Base-by-base conservation (phyloP, 2,113 vertebrate genomes). In the Columbina picui region DNA sequence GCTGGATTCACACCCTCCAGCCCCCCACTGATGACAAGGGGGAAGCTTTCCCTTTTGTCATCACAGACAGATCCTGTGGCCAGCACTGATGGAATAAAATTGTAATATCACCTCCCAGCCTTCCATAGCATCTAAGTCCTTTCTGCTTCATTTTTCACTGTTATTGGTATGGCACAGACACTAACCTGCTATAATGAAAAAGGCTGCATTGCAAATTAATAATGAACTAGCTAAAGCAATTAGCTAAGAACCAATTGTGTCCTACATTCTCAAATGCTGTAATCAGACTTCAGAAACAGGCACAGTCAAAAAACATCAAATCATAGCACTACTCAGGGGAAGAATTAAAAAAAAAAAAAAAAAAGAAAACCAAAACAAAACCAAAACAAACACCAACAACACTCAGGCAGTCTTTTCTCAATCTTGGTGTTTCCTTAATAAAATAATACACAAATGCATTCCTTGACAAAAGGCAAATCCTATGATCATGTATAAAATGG, bases 341-440 rank as follows among this genome's bases (percentile, higher is more conserved):
- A 19, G 1, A 15, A 14, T 1, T 5, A 1, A 21, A 12, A 3
- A 5, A 4, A 10, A 21, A 25, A 50, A 6, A 10, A 30, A 38
- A 22, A 9, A 27, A 15, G 9, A 19, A 10, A 45, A 56, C 20
- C 6, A 23, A 71, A 13, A 6, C 4, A 19, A 14, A 45, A 50
- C 14, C 4, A 25, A 73, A 14, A 6, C 5, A 19, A 45, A 45
- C 18, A 45, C 17, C 43, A 45, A 45, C 17, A 18, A 18, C 43
- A 23, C 25, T 9, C 61, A 70, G 7, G 10, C 12, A 70, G 6
- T 39, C 23, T 73, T 56, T 76, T 47, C 53, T 83, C 25, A 43
- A 0, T 39, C 39, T 57, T 61, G 10, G 0, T 45, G 64, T 80
- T 71, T 64, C 8, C 8, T 53, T 60, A 26, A 71, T 27, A 85